Evolutionary conservation across 2,797 vertebrate genomes (phyloP).

Genomic region (Atherinosoma microstoma): DNA sequence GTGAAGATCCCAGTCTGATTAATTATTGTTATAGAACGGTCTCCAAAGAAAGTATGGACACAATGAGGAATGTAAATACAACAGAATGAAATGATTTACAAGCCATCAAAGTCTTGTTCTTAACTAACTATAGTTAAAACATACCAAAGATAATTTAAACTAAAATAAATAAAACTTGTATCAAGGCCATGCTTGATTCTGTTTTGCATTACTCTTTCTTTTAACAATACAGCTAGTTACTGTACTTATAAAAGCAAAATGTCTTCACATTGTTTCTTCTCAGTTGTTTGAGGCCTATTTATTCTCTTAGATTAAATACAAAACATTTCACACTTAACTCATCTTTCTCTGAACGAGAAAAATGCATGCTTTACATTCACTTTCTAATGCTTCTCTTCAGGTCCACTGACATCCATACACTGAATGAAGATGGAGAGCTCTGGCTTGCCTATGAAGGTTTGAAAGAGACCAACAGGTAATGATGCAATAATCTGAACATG

Average conservation of each 20-base stretch:
- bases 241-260: neutral
- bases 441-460: slow-evolving; percentile 95
- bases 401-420: slow-evolving; percentile 87
- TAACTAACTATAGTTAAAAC: too few species aligned
- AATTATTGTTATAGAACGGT: neutral
- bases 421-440: slow-evolving; percentile 97
- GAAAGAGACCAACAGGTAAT: slow-evolving; percentile 95
- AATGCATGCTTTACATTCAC: neutral
- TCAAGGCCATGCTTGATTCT: neutral
- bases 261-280: neutral
- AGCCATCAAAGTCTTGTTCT: too few species aligned
- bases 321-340: neutral
- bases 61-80: too few species aligned
- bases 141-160: too few species aligned
- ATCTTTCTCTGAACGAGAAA: neutral
- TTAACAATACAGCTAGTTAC: neutral
- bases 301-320: too few species aligned
- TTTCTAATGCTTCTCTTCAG: slow-evolving; percentile 52
- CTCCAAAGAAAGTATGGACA: too few species aligned
- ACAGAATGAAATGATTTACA: too few species aligned
- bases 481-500: neutral
- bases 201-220: neutral
- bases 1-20: neutral
- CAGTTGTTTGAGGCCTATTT: neutral
- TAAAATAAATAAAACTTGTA: too few species aligned